A percentile compares a stretch with the other conserved stretches of the same genome.
phyloP scores from a whole-genome alignment of 2,888 invertebrate genomes.

The Heliconius sara region DNA sequence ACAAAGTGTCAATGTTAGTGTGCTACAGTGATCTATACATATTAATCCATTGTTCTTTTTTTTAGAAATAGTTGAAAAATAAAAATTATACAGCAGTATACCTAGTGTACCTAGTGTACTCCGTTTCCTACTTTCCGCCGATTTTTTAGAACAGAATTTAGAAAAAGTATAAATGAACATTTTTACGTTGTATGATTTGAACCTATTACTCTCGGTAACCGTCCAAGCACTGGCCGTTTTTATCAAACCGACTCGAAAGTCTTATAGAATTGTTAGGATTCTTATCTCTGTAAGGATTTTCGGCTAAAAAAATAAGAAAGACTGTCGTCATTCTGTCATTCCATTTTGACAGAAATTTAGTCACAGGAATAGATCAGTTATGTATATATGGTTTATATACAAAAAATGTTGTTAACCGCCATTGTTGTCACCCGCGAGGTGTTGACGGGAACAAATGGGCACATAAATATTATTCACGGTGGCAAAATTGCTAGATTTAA shows the following conservation, averaged over 20 bases:
- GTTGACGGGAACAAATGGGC: conserved; percentile 53
- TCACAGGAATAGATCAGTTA: conserved; percentile 76
- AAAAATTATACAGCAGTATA: too few relatives aligned
- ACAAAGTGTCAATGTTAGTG: too few relatives aligned
- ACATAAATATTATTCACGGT: conserved; percentile 46
- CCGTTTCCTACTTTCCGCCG: too few relatives aligned
- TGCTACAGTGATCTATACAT: too few relatives aligned
- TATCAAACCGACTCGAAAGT: too few relatives aligned
- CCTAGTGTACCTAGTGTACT: too few relatives aligned
- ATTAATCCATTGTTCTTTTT: too few relatives aligned
- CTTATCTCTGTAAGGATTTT: background rate
- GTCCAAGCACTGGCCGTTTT: too few relatives aligned
- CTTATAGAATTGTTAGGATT: background rate
- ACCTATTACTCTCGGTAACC: background rate
- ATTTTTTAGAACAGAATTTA: too few relatives aligned
- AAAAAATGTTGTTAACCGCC: conserved; percentile 52
- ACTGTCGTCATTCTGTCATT: background rate
- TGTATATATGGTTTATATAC: conserved; percentile 57
- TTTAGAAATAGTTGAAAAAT: too few relatives aligned
- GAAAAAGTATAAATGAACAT: too few relatives aligned
- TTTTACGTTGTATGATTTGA: background rate
- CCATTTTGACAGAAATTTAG: conserved; percentile 75
- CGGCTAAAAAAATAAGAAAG: background rate
- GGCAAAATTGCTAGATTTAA: conserved; percentile 40
- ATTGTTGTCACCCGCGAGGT: conserved; percentile 56